Conservation (phyloP, 2,888 invertebrate genomes). For the Flexamia atlantica region DNA sequence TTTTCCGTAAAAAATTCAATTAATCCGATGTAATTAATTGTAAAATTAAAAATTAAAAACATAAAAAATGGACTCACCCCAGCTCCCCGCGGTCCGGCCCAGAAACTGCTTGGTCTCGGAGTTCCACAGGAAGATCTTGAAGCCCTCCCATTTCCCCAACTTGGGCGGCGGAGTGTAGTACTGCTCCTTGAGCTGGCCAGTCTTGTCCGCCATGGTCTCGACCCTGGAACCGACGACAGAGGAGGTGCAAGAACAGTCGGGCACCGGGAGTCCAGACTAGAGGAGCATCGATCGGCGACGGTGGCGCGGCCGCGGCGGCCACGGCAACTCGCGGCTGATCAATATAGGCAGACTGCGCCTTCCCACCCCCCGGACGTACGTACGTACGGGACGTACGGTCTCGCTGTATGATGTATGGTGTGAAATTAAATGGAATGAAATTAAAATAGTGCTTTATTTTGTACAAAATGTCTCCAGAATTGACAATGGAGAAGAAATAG, state of each 20-base stretch:
- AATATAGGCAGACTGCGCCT: constrained; percentile 32
- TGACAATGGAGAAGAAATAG: too few relatives aligned
- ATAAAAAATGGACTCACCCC: constrained; percentile 87
- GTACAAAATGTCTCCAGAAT: too few relatives aligned
- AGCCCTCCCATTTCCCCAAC: constrained; percentile 91
- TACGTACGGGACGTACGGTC: too few relatives aligned
- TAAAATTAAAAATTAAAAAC: not conserved
- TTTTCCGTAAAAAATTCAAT: too few relatives aligned
- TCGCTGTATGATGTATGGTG: too few relatives aligned
- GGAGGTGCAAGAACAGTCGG: not conserved
- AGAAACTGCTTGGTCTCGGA: constrained; percentile 94
- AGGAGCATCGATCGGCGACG: constrained; percentile 20
- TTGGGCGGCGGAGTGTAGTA: constrained; percentile 87
- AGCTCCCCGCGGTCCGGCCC: constrained; percentile 94
- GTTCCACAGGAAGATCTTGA: constrained; percentile 93
- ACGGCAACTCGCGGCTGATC: constrained; percentile 12
- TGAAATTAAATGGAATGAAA: too few relatives aligned
- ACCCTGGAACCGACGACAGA: constrained; percentile 32
- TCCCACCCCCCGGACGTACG: not conserved
- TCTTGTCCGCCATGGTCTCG: constrained; percentile 67
- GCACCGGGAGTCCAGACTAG: not conserved
- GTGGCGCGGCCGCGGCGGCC: constrained; percentile 18
- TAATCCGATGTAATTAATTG: not conserved
- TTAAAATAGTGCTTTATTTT: too few relatives aligned
- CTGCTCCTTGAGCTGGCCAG: constrained; percentile 76